A percentile compares a stretch with the other conserved stretches of the same genome.
Evolutionary conservation across 2,888 invertebrate genomes (phyloP).

Genomic region (Melinopterus prodromus): DNA sequence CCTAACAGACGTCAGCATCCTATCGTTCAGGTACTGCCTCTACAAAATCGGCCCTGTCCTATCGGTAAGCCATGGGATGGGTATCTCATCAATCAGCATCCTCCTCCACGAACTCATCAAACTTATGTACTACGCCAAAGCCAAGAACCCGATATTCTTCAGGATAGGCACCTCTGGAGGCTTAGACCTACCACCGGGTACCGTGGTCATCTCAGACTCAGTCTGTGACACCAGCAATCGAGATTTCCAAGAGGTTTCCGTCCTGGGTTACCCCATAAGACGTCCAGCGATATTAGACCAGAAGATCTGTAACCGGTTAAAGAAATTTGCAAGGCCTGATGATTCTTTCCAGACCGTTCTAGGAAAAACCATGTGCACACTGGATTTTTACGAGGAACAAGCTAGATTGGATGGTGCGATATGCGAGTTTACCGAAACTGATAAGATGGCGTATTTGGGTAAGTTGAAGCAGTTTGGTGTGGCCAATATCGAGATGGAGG

Average conservation of each 20-base stretch:
- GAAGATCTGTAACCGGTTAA: conserved; percentile 80
- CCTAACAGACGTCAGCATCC: conserved; percentile 65
- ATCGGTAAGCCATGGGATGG: conserved; percentile 76
- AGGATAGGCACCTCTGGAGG: conserved; percentile 77
- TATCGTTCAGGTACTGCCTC: conserved; percentile 70
- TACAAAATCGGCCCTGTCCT: conserved; percentile 74
- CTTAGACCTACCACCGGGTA: conserved; percentile 68
- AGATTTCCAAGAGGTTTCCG: conserved; percentile 69
- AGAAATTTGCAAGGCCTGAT: conserved; percentile 75
- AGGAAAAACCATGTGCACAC: conserved; percentile 96
- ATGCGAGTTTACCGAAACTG: conserved; percentile 90
- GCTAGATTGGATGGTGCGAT: conserved; percentile 96
- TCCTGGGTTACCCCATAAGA: conserved; percentile 82
- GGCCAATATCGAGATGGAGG: conserved; percentile 98
- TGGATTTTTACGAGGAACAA: conserved; percentile 98
- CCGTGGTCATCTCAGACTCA: conserved; percentile 71
- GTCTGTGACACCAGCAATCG: conserved; percentile 69
- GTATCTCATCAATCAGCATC: conserved; percentile 76
- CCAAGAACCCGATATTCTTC: conserved; percentile 70
- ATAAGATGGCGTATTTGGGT: conserved; percentile 88
- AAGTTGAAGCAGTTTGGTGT: conserved; percentile 81
- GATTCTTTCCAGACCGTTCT: conserved; percentile 87
- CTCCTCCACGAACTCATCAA: conserved; percentile 77
- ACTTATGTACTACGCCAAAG: conserved; percentile 71
- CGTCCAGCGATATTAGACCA: conserved; percentile 87